Conservation (phyloP, 2,113 vertebrate species). For the Oxyruncus cristatus region DNA sequence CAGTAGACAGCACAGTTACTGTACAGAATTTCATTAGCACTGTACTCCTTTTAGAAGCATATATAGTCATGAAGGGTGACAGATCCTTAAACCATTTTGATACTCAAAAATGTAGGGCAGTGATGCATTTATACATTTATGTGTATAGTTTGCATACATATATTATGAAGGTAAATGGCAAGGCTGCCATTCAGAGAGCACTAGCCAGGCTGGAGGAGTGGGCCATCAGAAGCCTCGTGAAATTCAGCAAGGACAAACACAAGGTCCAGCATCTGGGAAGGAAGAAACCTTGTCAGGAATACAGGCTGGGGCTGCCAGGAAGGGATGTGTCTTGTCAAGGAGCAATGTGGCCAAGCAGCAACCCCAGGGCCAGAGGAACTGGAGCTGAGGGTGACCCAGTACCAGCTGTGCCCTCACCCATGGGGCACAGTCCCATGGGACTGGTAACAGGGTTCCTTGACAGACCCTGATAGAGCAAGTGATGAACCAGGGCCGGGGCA, state of each 20-base stretch:
- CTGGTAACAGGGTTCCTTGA: accelerated
- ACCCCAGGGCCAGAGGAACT: neutral
- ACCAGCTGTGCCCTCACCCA: accelerated
- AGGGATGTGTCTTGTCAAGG: neutral
- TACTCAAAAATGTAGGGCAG: slow-evolving; percentile 32
- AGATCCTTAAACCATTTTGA: slow-evolving; percentile 16
- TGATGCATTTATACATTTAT: slow-evolving; percentile 36
- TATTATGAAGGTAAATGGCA: slow-evolving; percentile 11
- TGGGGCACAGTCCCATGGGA: accelerated
- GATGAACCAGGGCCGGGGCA: accelerated
- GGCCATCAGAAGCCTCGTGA: neutral
- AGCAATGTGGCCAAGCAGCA: neutral
- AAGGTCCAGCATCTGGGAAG: neutral
- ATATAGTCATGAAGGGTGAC: neutral
- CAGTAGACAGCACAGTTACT: slow-evolving; percentile 5
- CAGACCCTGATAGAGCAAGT: neutral
- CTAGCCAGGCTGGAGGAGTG: neutral
- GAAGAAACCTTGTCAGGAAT: neutral
- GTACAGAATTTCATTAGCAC: slow-evolving; percentile 47
- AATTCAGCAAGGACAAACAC: neutral
- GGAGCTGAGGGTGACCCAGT: neutral
- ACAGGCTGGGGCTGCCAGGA: neutral
- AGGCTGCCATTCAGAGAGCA: slow-evolving; percentile 9
- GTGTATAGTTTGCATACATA: slow-evolving; percentile 22
- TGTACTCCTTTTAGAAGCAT: neutral